Evolutionary conservation across 2,797 vertebrate genomes (phyloP).

Genomic region (Darevskia nairensis): DNA sequence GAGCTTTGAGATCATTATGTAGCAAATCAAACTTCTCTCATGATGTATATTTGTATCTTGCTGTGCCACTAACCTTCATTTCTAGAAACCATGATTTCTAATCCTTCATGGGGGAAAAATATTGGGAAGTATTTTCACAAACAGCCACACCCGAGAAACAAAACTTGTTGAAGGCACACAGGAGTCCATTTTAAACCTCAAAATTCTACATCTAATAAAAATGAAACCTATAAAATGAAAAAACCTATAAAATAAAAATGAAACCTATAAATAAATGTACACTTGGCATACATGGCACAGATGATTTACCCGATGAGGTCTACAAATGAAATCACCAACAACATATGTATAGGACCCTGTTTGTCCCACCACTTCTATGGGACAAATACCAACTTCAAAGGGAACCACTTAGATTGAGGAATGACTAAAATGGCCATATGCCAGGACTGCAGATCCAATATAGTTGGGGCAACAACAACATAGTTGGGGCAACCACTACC

Average conservation of each 20-base stretch:
- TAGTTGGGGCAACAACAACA: neutral
- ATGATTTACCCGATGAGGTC: no score
- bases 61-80: neutral
- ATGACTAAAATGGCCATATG: neutral
- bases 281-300: no score
- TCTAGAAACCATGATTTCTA: neutral
- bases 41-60: neutral
- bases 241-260: no score
- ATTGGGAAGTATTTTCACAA: neutral
- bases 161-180: neutral
- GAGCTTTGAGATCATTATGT: neutral
- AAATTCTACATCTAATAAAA: no score
- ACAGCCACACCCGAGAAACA: neutral
- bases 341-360: no score
- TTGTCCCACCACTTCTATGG: no score
- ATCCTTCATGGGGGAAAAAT: neutral
- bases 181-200: no score
- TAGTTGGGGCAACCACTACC: neutral
- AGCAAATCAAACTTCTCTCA: neutral
- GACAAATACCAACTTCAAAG: neutral
- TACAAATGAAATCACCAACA: no score
- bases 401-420: neutral
- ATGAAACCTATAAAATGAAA: no score
- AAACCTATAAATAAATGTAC: no score
- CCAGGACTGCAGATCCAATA: neutral